Conservation (phyloP, 2,888 invertebrate species). For the Diarsia brunnea region DNA sequence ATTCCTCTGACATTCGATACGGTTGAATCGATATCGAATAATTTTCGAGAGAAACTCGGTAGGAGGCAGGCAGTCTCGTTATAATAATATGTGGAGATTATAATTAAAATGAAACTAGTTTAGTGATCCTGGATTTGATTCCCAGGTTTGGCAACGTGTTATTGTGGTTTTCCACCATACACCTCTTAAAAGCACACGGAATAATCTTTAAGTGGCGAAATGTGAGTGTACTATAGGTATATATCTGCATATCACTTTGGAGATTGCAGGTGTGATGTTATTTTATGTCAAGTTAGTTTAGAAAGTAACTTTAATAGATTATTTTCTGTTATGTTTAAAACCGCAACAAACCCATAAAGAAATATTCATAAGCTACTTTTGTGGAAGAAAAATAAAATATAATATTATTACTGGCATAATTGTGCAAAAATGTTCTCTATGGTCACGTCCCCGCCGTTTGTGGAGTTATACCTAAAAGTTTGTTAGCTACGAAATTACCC, state of each 20-base stretch:
- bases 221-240: not conserved
- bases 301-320: not conserved
- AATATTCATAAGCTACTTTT: not conserved
- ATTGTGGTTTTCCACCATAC: not conserved
- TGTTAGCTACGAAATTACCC: not conserved
- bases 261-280: not conserved
- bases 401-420: not conserved
- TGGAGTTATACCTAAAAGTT: not conserved
- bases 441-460: not conserved
- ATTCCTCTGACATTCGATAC: conserved; percentile 43
- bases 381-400: not conserved
- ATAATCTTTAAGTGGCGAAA: not conserved
- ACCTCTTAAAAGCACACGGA: not conserved
- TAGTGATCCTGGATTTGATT: not conserved
- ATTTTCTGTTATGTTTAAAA: not conserved
- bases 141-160: not conserved
- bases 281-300: not conserved
- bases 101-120: conserved; percentile 12
- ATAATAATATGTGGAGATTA: conserved; percentile 11
- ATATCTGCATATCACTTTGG: not conserved
- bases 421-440: not conserved
- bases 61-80: not conserved
- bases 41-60: conserved; percentile 17
- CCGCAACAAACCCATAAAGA: not conserved
- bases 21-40: conserved; percentile 43